A percentile compares a stretch with the other conserved stretches of the same genome.
These are phyloP conservation scores for Rhinogobio ventralis DNA, from an alignment of 2,797 vertebrate genomes.

Conservation along the genomic window DNA sequence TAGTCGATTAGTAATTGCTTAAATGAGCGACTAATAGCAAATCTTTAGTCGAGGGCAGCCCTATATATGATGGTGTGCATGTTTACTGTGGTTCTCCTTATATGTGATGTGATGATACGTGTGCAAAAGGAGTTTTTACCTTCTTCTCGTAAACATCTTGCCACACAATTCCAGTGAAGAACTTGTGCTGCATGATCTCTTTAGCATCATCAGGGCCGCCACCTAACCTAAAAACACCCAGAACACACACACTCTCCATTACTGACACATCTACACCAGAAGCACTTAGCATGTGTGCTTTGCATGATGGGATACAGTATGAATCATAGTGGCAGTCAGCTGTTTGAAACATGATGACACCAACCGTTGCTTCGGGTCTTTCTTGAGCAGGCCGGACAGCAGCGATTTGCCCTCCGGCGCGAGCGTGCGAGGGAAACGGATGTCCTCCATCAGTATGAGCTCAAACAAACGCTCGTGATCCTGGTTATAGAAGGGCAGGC, in stretches of 20 bases:
- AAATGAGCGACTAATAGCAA: too few species aligned
- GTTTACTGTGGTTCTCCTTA: neutral
- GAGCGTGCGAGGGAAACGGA: constrained; percentile 93
- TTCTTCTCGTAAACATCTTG: constrained; percentile 98
- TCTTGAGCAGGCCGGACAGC: constrained; percentile 93
- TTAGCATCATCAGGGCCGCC: constrained; percentile 94
- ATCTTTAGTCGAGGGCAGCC: too few species aligned
- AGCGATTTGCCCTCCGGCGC: constrained; percentile 91
- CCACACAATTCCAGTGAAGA: constrained; percentile 94
- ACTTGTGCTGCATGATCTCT: constrained; percentile 98
- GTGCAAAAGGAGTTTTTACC: constrained; percentile 69
- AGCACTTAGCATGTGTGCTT: neutral
- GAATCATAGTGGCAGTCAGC: neutral
- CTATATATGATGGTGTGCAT: neutral
- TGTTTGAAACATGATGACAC: neutral
- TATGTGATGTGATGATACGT: neutral
- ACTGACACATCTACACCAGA: neutral
- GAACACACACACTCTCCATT: neutral
- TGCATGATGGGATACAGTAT: neutral
- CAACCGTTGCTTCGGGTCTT: constrained; percentile 93
- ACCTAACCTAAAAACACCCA: constrained; percentile 85
- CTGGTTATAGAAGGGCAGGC: constrained; percentile 97
- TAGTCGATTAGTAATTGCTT: too few species aligned
- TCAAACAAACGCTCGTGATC: constrained; percentile 98
- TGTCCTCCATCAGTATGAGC: constrained; percentile 97